These are phyloP conservation scores for Temnothorax longispinosus DNA, from an alignment of 1,140 invertebrate species.

Conservation along the genomic window DNA sequence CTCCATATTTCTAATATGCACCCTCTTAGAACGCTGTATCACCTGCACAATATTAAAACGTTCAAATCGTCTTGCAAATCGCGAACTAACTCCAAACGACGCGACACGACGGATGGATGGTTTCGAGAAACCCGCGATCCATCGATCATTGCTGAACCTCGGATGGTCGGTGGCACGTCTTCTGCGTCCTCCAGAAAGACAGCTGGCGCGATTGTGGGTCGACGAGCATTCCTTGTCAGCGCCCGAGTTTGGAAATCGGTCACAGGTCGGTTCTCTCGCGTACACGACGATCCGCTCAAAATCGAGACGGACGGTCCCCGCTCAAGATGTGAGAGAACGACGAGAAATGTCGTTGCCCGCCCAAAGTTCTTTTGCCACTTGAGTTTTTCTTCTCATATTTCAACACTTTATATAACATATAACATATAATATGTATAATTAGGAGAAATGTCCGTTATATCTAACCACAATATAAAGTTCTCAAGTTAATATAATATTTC, in stretches of 20 bases:
- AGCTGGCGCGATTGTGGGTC: slow-evolving; percentile 51
- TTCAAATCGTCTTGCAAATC: neutral
- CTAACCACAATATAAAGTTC: neutral
- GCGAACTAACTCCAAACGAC: neutral
- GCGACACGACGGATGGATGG: neutral
- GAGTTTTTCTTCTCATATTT: neutral
- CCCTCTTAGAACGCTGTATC: no score
- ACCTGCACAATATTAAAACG: no score
- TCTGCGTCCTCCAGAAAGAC: slow-evolving; percentile 42
- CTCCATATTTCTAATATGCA: neutral
- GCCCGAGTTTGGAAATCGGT: slow-evolving; percentile 55
- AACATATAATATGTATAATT: neutral
- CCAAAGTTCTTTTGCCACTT: neutral
- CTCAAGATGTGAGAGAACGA: neutral
- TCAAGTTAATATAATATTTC: neutral
- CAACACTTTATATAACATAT: neutral
- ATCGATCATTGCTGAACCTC: slow-evolving; percentile 45
- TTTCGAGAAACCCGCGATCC: neutral
- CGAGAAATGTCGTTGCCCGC: neutral
- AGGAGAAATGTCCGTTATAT: neutral
- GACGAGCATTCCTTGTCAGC: slow-evolving; percentile 44
- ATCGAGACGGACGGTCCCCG: neutral
- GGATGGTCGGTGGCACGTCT: slow-evolving; percentile 14
- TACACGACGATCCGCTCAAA: slow-evolving; percentile 3
- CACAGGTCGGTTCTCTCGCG: slow-evolving; percentile 19